Conservation (phyloP, 2,888 invertebrate genomes). For the Agapostemon virescens region DNA sequence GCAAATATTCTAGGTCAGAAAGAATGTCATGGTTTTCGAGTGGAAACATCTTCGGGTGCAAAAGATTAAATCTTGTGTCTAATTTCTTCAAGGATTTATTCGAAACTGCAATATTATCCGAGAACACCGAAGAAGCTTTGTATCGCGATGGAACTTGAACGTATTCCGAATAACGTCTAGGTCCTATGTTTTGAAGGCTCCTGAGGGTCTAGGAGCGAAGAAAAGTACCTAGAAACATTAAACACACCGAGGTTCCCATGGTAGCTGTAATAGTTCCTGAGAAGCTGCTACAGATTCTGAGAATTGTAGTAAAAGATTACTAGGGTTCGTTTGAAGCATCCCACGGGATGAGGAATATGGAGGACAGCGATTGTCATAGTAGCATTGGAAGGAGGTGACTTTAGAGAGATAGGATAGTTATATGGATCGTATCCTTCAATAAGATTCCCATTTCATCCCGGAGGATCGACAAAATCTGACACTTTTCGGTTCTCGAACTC, state of each 20-base stretch:
- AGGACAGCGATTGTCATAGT: not conserved
- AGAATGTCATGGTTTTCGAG: no score
- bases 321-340: not conserved
- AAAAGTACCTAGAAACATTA: constrained; percentile 1
- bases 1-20: no score
- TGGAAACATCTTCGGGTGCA: no score
- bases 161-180: not conserved
- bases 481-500: not conserved
- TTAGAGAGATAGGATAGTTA: not conserved
- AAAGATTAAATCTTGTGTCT: no score
- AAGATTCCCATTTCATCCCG: not conserved
- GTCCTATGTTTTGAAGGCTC: not conserved
- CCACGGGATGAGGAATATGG: not conserved
- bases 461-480: not conserved
- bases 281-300: not conserved
- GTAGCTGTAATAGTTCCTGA: constrained; percentile 1
- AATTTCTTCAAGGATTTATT: not conserved
- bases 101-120: not conserved
- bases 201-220: not conserved
- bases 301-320: constrained; percentile 1
- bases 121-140: not conserved
- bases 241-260: not conserved
- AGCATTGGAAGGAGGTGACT: not conserved
- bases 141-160: not conserved
- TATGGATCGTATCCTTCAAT: constrained; percentile 2